A percentile compares a stretch with the other conserved stretches of the same genome.
phyloP scores from a whole-genome alignment of 2,113 vertebrate species.

The Phoxinus phoxinus region DNA sequence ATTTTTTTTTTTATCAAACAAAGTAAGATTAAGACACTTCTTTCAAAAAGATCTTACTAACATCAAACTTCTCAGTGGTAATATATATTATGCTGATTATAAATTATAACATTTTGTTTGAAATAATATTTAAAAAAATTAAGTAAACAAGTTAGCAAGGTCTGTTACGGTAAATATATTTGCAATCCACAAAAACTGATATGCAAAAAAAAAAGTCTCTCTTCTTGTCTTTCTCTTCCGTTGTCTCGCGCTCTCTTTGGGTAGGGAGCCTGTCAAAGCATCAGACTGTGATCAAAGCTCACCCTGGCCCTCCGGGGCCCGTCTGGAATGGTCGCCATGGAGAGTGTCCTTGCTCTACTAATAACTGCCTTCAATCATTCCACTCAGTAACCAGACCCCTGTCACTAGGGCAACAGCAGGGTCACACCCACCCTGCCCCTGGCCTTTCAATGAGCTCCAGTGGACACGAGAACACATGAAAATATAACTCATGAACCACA shows the following conservation, averaged over 20 bases:
- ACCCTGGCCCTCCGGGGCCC: constrained; percentile 58
- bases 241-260: constrained; percentile 25
- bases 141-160: not conserved
- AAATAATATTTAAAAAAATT: too few species aligned
- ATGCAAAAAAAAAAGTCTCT: not conserved
- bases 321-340: constrained; percentile 57
- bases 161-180: not conserved
- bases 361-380: constrained; percentile 73
- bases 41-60: too few species aligned
- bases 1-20: too few species aligned
- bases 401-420: constrained; percentile 60
- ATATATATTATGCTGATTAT: not conserved
- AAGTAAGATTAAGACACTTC: too few species aligned
- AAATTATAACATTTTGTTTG: too few species aligned
- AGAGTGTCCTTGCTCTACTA: constrained; percentile 70
- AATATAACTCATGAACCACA: not conserved
- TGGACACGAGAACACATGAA: not conserved
- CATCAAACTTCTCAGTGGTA: too few species aligned
- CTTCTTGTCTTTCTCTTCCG: not conserved
- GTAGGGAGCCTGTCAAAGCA: constrained; percentile 63
- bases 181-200: not conserved
- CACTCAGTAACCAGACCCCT: constrained; percentile 63
- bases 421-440: constrained; percentile 55
- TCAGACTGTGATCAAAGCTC: constrained; percentile 68
- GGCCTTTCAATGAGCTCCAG: too few species aligned